Evolutionary conservation across 2,888 invertebrate species (phyloP), one percentile per base, ranked within the genome.

Genomic region (Epistrophella euchroma): DNA sequence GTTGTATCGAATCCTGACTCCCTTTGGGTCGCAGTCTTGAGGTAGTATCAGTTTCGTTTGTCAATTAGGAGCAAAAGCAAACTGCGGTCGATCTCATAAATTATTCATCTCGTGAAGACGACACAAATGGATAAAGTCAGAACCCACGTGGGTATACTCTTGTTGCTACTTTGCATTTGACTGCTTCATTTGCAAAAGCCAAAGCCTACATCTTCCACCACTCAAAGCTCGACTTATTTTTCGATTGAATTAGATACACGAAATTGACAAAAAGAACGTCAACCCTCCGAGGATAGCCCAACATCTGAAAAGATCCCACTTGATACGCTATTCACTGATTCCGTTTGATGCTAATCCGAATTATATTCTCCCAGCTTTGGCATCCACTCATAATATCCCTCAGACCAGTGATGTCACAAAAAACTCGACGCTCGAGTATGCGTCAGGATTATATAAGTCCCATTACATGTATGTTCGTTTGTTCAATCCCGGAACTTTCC

Each of bases 271-370:
- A 43, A 19, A 9, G 22, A 37, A 37, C n/a, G 17, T 22, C 28
- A 32, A 17, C 56, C 35, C 74, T 73, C 25, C 19, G n/a, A 62
- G 64, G 37, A 60, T 35, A 55, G 35, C 55, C 25, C 62, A 56
- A 22, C 32, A 47, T 66, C 17, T 52, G 22, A 74, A 70, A 37
- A 64, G 62, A 68, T 78, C 32, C 66, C 79, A 71, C 84, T 85
- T 62, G 72, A 37, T 64, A 35, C 35, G 76, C 68, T 77, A 28
- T 73, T 81, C 80, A 85, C 37, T 81, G 76, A 85, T 81, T 85
- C 81, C 68, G 60, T 85, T 81, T 85, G 85, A 85, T 68, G 70
- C 72, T 81, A 73, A 81, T 73, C 72, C 62, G 73, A 81, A 81
- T 85, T 70, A 85, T 62, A 25, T 64, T 83, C 28, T 25, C 64